phyloP scores from a whole-genome alignment of 2,113 vertebrate species.

The Odocoileus hemionus region DNA sequence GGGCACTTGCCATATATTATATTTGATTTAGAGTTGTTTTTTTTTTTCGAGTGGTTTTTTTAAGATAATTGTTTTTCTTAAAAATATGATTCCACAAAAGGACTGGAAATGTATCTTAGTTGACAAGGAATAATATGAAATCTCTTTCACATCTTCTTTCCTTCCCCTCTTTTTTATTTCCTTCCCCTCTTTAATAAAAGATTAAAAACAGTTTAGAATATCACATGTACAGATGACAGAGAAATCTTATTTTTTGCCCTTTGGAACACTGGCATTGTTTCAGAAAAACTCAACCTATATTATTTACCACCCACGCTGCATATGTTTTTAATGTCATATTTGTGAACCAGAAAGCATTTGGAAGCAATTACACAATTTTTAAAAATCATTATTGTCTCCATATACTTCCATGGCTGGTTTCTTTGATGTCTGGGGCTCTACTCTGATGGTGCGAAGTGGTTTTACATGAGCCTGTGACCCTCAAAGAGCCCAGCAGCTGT shows the following conservation, averaged over 20 bases:
- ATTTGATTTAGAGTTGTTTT: not conserved
- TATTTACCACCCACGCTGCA: not conserved
- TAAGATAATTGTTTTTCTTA: not conserved
- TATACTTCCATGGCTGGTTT: not conserved
- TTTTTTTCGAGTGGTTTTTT: not conserved
- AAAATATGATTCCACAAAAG: not conserved
- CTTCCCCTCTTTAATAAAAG: not conserved
- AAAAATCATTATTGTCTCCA: not conserved
- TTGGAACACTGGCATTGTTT: not conserved
- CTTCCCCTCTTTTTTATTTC: not conserved
- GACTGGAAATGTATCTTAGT: not conserved
- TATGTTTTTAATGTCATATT: not conserved
- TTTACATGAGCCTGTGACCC: slow-evolving; percentile 72
- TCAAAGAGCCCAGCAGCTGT: slow-evolving; percentile 73
- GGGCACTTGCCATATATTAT: not conserved
- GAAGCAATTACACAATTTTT: not conserved
- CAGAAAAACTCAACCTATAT: not conserved
- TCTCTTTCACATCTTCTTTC: not conserved
- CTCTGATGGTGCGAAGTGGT: slow-evolving; percentile 70
- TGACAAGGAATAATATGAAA: not conserved
- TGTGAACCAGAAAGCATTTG: not conserved
- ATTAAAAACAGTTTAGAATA: not conserved
- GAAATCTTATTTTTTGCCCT: not conserved
- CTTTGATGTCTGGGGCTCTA: slow-evolving; percentile 67
- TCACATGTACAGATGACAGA: not conserved